phyloP scores from a whole-genome alignment of 2,888 invertebrate species.

The Aplocera efformata region DNA sequence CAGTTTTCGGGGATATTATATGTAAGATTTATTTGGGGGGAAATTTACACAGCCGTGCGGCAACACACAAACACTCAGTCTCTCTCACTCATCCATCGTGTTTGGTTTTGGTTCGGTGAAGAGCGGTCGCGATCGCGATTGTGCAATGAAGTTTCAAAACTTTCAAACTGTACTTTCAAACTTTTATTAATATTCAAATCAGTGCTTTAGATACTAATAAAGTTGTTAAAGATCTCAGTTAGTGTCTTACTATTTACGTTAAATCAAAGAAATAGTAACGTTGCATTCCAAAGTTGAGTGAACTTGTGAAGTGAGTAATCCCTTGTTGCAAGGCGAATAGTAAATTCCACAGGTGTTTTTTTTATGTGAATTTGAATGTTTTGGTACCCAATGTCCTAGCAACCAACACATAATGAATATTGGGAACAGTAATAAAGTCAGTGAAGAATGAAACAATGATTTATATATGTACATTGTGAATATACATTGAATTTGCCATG shows the following conservation, averaged over 20 bases:
- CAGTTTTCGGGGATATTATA: too few relatives aligned
- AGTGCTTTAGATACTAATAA: conserved; percentile 1
- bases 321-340: conserved; percentile 48
- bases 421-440: conserved; percentile 6
- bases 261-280: conserved; percentile 33
- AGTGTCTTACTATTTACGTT: conserved; percentile 3
- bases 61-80: too few relatives aligned
- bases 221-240: neutral
- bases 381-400: conserved; percentile 70
- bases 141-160: conserved; percentile 59
- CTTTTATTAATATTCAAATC: conserved; percentile 3
- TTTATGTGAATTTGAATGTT: conserved; percentile 54
- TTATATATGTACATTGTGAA: conserved; percentile 24
- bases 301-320: conserved; percentile 57
- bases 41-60: too few relatives aligned
- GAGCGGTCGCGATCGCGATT: conserved; percentile 31
- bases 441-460: conserved; percentile 19
- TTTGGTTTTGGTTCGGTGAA: conserved; percentile 9
- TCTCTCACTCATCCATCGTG: conserved; percentile 42
- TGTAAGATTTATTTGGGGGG: too few relatives aligned
- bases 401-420: conserved; percentile 43
- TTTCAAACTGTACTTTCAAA: conserved; percentile 34
- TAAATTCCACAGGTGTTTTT: conserved; percentile 75
- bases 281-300: conserved; percentile 74
- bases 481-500: conserved; percentile 43